Base-by-base conservation (phyloP, 2,113 vertebrate genomes). In the Cololabis saira region DNA sequence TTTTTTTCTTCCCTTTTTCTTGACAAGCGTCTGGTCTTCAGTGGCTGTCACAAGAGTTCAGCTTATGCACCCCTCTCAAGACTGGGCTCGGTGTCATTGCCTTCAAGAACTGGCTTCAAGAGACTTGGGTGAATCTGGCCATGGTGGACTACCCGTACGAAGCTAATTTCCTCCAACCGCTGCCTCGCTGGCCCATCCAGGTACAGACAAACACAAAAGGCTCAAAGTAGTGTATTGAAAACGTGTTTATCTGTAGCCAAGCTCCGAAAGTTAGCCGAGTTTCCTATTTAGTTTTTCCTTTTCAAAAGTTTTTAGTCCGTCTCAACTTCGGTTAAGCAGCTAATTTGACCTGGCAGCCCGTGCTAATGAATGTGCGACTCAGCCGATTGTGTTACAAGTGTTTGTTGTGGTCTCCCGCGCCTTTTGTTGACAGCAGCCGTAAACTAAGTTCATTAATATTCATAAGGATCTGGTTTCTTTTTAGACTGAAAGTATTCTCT, bases 101-200 rank as follows among this genome's bases (percentile, higher is more conserved):
- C 18, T 92, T 99, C 75, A 99, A 98, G 91, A 90, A 43, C 2
- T 99, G 96, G 96, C 91, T 99, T 11, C 92, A 93, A 79, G 96
- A 97, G 83, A 98, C 95, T 0, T 99, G 98, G 97, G 87, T 96
- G 41, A 96, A 97, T 30, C 87, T 98, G 91, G 97, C 97, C 4
- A 97, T 98, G 97, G 95, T 96, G 67, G 90, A 99, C 82, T 99
- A 99, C 58, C 98, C 97, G 0, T 98, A 99, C 2, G 86, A 94
- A 67, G 94, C 95, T 3, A 91, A 93, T 78, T 98, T 99, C 71
- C 91, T 99, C 41, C 95, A 98, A 86, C 96, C 95, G 42, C 93
- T 99, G 58, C 97, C 97, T 72, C 92, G 87, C 18, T 99, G 96
- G 96, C 97, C 98, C 24, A 75, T 99, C 78, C 85, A 95, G 96